Percentiles rank a stretch among this genome's conserved stretches.
Evolutionary conservation across 1,140 invertebrate species (phyloP).

Genomic region (Drosophila teissieri): DNA sequence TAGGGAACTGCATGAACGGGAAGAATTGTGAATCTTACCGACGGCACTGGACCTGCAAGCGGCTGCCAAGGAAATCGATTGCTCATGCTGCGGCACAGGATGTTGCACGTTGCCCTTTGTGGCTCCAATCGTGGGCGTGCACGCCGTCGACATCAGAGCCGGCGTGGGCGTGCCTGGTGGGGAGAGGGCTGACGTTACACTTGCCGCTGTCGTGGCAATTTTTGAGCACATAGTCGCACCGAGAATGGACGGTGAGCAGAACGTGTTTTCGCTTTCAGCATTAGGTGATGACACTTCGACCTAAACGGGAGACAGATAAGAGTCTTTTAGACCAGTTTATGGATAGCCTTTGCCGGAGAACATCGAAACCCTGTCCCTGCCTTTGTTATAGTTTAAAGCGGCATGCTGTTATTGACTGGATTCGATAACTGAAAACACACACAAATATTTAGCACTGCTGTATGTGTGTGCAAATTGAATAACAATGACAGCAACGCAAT

Average conservation of each 20-base stretch:
- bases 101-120: background rate
- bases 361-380: background rate
- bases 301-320: constrained; percentile 36
- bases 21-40: constrained; percentile 21
- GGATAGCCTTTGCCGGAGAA: background rate
- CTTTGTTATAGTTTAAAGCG: background rate
- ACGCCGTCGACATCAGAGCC: constrained; percentile 45
- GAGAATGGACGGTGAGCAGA: constrained; percentile 84
- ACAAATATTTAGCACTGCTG: constrained; percentile 49
- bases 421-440: constrained; percentile 59
- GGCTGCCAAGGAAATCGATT: background rate
- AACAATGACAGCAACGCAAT: constrained; percentile 56
- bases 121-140: constrained; percentile 5
- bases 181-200: constrained; percentile 73
- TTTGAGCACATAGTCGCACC: constrained; percentile 84
- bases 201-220: constrained; percentile 77
- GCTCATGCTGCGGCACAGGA: constrained; percentile 17
- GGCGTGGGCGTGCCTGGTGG: constrained; percentile 57
- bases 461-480: constrained; percentile 57
- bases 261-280: constrained; percentile 87
- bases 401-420: constrained; percentile 1
- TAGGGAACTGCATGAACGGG: background rate
- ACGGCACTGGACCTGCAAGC: constrained; percentile 24
- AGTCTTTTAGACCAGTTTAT: constrained; percentile 1
- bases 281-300: constrained; percentile 86